Base-by-base conservation (phyloP, 2,113 vertebrate species). In the Puffinus mauretanicus region DNA sequence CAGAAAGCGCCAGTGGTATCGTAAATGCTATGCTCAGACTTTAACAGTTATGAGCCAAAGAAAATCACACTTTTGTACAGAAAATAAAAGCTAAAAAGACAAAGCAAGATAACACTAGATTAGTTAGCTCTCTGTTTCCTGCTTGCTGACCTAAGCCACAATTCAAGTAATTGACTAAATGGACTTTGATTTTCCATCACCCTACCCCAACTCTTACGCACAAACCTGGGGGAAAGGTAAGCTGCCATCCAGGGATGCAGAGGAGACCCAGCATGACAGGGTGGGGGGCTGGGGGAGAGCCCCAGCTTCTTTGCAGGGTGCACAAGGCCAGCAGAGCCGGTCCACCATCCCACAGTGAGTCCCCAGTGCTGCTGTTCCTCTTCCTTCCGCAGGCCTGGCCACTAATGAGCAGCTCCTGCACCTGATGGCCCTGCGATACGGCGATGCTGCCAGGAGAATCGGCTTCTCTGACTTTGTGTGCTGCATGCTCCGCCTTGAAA, bases 401-500 rank as follows among this genome's bases (percentile, higher is more conserved):
- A 0, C 93, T 11, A 51, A 20, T 1, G 13, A 26, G 0, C 92
- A 96, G 11, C 92, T 98, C 26, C 92, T 98, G 87, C 82, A 1
- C 4, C 97, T 98, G 75, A 54, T 98, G 96, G 2, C 11, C 11
- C 64, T 98, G 52, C 92, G 98, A 17, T 98, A 98, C 1, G 86
- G 98, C 0, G 62, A 98, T 36, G 44, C 62, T 4, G 0, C 7
- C 0, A 73, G 96, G 52, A 95, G 32, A n/a, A 20, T 98, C 2
- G 96, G 94, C 86, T 97, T 98, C 86, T 79, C 95, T 1, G 98
- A 98, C 93, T 97, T 98, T 2, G 81, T 95, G 54, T 98, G 96
- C 90, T 97, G 98, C 81, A 97, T 98, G 96, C 91, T 98, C 51
- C 97, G 97, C 6, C 96, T 98, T 1, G 96, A 98, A 84, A 97